Evolutionary conservation across 2,888 invertebrate species (phyloP).

Genomic region (Dyspetes luteomarginatus): DNA sequence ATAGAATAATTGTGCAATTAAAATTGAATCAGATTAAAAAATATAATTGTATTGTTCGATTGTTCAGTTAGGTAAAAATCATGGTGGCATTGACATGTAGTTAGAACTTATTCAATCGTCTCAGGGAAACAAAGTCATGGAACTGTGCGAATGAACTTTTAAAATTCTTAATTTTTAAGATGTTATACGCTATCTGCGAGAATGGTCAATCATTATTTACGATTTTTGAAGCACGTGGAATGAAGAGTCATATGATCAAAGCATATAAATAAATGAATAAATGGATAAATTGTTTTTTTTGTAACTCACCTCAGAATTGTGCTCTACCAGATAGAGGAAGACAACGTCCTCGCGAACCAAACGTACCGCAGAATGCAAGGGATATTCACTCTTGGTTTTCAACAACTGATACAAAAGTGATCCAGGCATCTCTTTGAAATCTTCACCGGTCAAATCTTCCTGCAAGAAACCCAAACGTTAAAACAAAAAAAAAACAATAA

Average conservation of each 20-base stretch:
- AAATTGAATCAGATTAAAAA: too few species aligned
- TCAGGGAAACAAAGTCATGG: constrained; percentile 1
- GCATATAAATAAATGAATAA: constrained; percentile 41
- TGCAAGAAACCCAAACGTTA: constrained; percentile 76
- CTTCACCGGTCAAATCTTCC: constrained; percentile 89
- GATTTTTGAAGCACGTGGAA: not conserved
- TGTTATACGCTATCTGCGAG: not conserved
- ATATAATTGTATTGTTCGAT: too few species aligned
- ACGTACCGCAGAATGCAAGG: constrained; percentile 95
- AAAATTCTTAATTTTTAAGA: not conserved
- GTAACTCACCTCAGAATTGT: constrained; percentile 92
- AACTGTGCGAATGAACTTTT: not conserved
- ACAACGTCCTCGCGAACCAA: constrained; percentile 96
- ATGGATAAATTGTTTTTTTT: constrained; percentile 19
- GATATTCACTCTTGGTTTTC: constrained; percentile 94
- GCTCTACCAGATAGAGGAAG: constrained; percentile 96
- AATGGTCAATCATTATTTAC: not conserved
- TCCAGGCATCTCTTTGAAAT: constrained; percentile 97
- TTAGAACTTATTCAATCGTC: not conserved
- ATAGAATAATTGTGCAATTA: too few species aligned
- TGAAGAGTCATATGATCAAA: not conserved
- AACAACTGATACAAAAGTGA: constrained; percentile 95
- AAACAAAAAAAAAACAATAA: constrained; percentile 80
- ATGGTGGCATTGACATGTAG: not conserved
- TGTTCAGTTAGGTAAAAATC: not conserved